These are phyloP conservation scores for Drosophila flavopinicola DNA, from an alignment of 2,888 invertebrate genomes.

Conservation along the genomic window DNA sequence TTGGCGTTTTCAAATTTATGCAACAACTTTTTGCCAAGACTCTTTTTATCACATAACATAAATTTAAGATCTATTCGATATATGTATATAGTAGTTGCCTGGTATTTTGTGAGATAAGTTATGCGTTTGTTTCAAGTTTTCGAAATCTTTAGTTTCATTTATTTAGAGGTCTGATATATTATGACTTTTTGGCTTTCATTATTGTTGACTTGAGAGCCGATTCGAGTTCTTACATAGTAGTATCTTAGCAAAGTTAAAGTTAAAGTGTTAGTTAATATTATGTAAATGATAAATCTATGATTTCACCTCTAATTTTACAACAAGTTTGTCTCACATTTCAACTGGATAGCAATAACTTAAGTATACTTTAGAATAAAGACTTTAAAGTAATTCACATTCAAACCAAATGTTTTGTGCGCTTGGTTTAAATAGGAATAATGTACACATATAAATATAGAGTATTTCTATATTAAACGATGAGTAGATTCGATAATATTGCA, in stretches of 20 bases:
- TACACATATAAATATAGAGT: not conserved
- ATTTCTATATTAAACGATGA: slow-evolving; percentile 8
- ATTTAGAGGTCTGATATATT: slow-evolving; percentile 46
- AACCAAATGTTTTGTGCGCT: not conserved
- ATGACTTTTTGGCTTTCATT: slow-evolving; percentile 50
- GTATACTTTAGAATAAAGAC: not conserved
- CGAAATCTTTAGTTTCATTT: slow-evolving; percentile 40
- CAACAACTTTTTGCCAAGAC: not conserved
- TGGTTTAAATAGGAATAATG: not conserved
- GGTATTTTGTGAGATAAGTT: not conserved
- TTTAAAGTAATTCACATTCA: not conserved
- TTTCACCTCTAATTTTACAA: slow-evolving; percentile 25
- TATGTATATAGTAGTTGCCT: not conserved
- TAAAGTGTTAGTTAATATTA: not conserved
- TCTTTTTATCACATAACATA: slow-evolving; percentile 15
- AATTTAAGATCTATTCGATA: slow-evolving; percentile 5
- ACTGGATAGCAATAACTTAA: slow-evolving; percentile 2
- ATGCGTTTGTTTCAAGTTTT: not conserved
- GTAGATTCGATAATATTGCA: slow-evolving; percentile 41
- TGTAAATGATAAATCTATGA: not conserved
- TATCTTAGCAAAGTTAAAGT: slow-evolving; percentile 4
- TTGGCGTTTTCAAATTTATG: not conserved
- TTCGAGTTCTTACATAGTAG: slow-evolving; percentile 6
- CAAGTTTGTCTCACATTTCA: slow-evolving; percentile 19
- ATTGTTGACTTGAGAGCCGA: slow-evolving; percentile 36